Conservation (phyloP, 2,888 invertebrate species). For the Cordilura impudica region DNA sequence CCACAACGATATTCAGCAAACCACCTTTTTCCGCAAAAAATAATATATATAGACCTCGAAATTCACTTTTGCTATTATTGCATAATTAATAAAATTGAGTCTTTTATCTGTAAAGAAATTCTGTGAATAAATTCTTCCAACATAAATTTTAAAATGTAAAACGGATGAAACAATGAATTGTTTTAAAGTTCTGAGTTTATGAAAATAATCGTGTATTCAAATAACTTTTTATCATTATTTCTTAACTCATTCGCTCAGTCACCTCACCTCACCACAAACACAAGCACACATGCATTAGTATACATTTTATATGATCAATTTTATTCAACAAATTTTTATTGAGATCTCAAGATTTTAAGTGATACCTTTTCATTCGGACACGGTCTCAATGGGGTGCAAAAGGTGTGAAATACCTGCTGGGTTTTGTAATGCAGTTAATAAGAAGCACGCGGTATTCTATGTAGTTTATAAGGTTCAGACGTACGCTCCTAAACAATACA, state of each 20-base stretch:
- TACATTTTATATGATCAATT: constrained; percentile 45
- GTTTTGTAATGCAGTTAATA: constrained; percentile 75
- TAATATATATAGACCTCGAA: too few species aligned
- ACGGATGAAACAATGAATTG: too few species aligned
- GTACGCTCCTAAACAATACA: not conserved
- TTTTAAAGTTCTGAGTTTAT: not conserved
- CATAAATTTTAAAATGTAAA: too few species aligned
- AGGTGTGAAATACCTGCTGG: constrained; percentile 78
- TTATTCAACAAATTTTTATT: constrained; percentile 68
- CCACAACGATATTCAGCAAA: too few species aligned
- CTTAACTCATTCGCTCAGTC: not conserved
- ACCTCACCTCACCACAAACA: too few species aligned
- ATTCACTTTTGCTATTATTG: too few species aligned
- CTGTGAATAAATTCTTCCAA: too few species aligned
- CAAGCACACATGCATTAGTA: not conserved
- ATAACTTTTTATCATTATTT: not conserved
- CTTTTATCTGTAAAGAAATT: too few species aligned
- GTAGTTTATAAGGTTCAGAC: constrained; percentile 26
- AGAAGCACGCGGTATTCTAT: constrained; percentile 69
- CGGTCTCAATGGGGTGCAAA: constrained; percentile 73
- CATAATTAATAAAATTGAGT: too few species aligned
- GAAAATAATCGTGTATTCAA: not conserved
- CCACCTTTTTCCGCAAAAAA: too few species aligned
- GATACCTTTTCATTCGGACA: constrained; percentile 68
- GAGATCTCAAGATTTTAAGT: constrained; percentile 76